These are phyloP conservation scores for Oryzias melastigma DNA, from an alignment of 2,113 vertebrate species.

Conservation along the genomic window DNA sequence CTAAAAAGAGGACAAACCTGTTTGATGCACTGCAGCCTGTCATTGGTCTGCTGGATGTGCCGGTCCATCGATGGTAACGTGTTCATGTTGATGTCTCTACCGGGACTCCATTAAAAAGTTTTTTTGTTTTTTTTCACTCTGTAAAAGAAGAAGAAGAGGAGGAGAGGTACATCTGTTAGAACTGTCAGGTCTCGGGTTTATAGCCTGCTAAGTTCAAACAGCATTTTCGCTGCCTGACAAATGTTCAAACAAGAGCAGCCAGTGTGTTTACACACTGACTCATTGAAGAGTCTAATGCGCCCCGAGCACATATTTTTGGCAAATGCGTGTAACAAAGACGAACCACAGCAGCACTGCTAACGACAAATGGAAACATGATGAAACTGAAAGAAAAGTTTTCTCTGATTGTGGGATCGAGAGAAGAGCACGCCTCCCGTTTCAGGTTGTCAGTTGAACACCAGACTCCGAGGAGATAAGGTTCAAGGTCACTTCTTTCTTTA, in stretches of 20 bases:
- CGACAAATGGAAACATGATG: constrained; percentile 26
- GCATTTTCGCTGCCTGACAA: constrained; percentile 46
- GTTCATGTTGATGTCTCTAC: constrained; percentile 98
- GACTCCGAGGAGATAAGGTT: constrained; percentile 20
- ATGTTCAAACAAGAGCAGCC: constrained; percentile 21
- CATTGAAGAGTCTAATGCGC: constrained; percentile 33
- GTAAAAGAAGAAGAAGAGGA: constrained; percentile 44
- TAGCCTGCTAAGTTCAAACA: constrained; percentile 49
- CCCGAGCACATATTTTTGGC: constrained; percentile 31
- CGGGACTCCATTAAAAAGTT: constrained; percentile 97
- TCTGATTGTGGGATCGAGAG: constrained; percentile 3
- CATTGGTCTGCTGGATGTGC: constrained; percentile 99
- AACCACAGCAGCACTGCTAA: constrained; percentile 13
- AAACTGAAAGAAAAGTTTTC: constrained; percentile 35
- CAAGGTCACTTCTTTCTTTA: constrained; percentile 5
- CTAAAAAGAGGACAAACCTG: constrained; percentile 80
- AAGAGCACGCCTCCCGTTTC: constrained; percentile 20
- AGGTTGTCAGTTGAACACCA: constrained; percentile 35
- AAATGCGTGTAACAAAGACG: constrained; percentile 22
- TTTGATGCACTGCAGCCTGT: constrained; percentile 99
- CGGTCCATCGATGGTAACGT: constrained; percentile 95
- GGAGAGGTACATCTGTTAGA: constrained; percentile 38
- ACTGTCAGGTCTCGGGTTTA: constrained; percentile 31
- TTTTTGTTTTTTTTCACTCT: constrained; percentile 77
- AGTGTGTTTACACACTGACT: constrained; percentile 37